Evolutionary conservation across 2,113 vertebrate species (phyloP).

Genomic region (Hepsetus odoe): DNA sequence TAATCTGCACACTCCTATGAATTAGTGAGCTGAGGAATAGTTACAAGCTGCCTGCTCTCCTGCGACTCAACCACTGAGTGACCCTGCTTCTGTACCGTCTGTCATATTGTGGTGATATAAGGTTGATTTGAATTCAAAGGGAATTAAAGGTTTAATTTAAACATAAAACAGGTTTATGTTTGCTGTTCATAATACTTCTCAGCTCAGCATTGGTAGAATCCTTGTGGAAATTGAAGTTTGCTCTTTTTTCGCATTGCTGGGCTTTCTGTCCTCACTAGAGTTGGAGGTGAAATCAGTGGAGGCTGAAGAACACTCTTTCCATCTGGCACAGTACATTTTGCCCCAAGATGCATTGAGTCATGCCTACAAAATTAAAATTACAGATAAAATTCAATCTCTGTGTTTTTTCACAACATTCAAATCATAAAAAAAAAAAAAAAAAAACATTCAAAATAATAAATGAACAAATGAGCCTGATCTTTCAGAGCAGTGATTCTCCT

Average conservation of each 20-base stretch:
- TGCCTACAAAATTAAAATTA: not conserved
- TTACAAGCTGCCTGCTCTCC: conserved; percentile 8
- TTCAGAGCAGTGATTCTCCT: too few relatives aligned
- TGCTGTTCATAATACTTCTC: conserved; percentile 9
- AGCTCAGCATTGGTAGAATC: conserved; percentile 10
- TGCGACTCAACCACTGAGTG: not conserved
- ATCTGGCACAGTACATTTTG: conserved; percentile 4
- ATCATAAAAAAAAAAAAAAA: too few relatives aligned
- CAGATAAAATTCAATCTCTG: too few relatives aligned
- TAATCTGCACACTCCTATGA: conserved; percentile 7
- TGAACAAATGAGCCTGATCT: too few relatives aligned
- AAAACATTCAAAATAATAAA: too few relatives aligned
- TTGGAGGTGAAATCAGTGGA: conserved; percentile 7
- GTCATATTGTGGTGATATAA: conserved; percentile 16
- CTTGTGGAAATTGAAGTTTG: conserved; percentile 2
- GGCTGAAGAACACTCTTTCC: conserved; percentile 10
- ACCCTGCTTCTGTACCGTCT: not conserved
- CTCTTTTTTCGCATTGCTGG: conserved; percentile 28
- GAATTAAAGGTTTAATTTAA: conserved; percentile 10
- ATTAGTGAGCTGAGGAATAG: conserved; percentile 10
- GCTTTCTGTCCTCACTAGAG: conserved; percentile 22
- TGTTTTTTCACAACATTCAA: too few relatives aligned
- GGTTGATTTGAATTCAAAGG: not conserved
- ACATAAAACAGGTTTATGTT: not conserved
- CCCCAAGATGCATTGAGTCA: not conserved